Conservation (phyloP, 2,888 invertebrate species). For the Cremastinae sp. region DNA sequence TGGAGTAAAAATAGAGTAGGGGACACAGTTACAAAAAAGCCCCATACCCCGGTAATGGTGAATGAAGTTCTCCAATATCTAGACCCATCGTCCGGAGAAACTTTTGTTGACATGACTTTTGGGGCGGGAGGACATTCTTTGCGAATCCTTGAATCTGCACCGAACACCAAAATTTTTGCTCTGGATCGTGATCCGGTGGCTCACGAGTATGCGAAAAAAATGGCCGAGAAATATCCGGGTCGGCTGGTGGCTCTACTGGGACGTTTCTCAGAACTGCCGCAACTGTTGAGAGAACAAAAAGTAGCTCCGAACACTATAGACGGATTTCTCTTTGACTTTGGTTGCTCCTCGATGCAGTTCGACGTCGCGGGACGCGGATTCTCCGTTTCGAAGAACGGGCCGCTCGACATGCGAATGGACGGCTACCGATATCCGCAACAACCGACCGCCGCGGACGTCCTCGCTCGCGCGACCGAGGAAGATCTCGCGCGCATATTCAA, state of each 20-base stretch:
- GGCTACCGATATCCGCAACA: conserved; percentile 85
- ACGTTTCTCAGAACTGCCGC: conserved; percentile 92
- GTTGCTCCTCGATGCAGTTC: conserved; percentile 97
- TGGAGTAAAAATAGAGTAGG: not conserved
- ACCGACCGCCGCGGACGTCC: conserved; percentile 93
- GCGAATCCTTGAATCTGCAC: conserved; percentile 85
- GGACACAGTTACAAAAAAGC: not conserved
- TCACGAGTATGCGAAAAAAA: conserved; percentile 84
- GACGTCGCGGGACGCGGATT: conserved; percentile 92
- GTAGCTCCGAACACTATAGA: conserved; percentile 88
- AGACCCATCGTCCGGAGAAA: conserved; percentile 84
- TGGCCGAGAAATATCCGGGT: conserved; percentile 86
- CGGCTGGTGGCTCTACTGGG: conserved; percentile 91
- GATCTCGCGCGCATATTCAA: conserved; percentile 93
- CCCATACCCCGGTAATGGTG: conserved; percentile 90
- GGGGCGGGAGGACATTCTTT: conserved; percentile 95
- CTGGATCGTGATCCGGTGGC: conserved; percentile 95
- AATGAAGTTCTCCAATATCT: conserved; percentile 87
- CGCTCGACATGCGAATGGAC: conserved; percentile 98
- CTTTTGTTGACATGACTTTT: conserved; percentile 96
- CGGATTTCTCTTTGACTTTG: conserved; percentile 95
- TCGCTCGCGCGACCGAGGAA: conserved; percentile 89
- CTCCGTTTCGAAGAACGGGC: conserved; percentile 91
- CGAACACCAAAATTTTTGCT: conserved; percentile 87
- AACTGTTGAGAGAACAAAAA: conserved; percentile 83